A percentile compares a stretch with the other conserved stretches of the same genome.
Evolutionary conservation across 2,888 invertebrate genomes (phyloP).

Genomic region (Acrobasis repandana): DNA sequence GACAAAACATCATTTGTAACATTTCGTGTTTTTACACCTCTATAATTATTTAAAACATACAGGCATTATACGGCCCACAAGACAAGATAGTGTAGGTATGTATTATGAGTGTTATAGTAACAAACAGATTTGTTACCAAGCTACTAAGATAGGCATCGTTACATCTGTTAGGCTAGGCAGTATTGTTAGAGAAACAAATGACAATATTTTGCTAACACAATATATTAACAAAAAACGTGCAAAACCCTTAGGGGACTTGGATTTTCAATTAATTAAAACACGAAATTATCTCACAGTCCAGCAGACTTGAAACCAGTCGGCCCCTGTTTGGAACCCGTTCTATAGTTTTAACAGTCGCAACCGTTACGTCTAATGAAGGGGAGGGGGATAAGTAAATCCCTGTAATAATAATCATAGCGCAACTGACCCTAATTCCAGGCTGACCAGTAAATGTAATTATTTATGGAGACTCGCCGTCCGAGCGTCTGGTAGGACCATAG

Average conservation of each 20-base stretch:
- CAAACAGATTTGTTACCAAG: slow-evolving; percentile 1
- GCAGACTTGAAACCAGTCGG: slow-evolving; percentile 67
- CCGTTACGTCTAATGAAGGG: slow-evolving; percentile 83
- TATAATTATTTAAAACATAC: no score
- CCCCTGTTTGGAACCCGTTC: slow-evolving; percentile 76
- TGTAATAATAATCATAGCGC: slow-evolving; percentile 74
- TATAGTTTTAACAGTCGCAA: slow-evolving; percentile 81
- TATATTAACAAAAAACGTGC: slow-evolving; percentile 29
- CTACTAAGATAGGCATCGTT: slow-evolving; percentile 1
- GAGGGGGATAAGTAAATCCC: slow-evolving; percentile 75
- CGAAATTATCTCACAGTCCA: slow-evolving; percentile 73
- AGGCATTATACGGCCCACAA: no score
- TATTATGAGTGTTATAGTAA: no score
- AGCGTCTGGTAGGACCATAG: slow-evolving; percentile 73
- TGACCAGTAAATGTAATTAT: slow-evolving; percentile 79
- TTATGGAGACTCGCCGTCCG: slow-evolving; percentile 74
- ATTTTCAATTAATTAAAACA: slow-evolving; percentile 66
- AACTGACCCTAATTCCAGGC: slow-evolving; percentile 71
- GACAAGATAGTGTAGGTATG: no score
- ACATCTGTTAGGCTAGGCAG: background rate
- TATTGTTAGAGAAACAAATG: slow-evolving; percentile 12
- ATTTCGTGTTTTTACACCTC: no score
- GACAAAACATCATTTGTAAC: no score
- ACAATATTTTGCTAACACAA: slow-evolving; percentile 34
- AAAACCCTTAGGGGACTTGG: slow-evolving; percentile 28